Evolutionary conservation across 2,888 invertebrate species (phyloP).

Genomic region (Sarcophaga caerulescens): DNA sequence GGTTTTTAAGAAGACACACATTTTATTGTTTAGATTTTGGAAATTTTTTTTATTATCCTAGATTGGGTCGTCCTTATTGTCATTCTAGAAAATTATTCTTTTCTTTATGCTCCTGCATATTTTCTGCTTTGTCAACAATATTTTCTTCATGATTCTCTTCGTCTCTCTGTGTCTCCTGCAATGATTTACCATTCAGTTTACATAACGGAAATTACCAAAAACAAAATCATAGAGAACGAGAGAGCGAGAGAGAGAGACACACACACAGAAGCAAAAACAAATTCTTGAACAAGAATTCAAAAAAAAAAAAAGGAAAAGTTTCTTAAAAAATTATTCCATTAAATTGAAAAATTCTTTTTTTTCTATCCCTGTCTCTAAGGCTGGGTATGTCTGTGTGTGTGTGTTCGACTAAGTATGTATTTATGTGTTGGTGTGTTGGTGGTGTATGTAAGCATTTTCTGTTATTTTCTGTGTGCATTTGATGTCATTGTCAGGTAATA

Average conservation of each 20-base stretch:
- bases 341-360: not conserved
- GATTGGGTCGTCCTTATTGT: not conserved
- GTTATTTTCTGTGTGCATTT: not conserved
- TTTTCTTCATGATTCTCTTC: not conserved
- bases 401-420: too few species aligned
- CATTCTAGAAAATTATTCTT: not conserved
- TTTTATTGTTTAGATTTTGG: not conserved
- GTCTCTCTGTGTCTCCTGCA: not conserved
- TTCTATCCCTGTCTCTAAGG: too few species aligned
- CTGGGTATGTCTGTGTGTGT: too few species aligned
- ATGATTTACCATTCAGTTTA: not conserved
- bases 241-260: too few species aligned
- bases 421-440: too few species aligned
- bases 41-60: not conserved
- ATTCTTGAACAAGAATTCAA: not conserved
- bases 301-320: not conserved
- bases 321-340: not conserved
- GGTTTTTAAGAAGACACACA: too few species aligned
- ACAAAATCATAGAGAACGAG: too few species aligned
- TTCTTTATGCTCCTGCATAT: not conserved
- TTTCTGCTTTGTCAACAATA: not conserved
- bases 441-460: not conserved
- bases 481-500: constrained; percentile 50
- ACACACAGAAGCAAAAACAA: not conserved
- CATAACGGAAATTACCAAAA: not conserved